phyloP scores from a whole-genome alignment of 35 echinoderm and acorn worm species.

The Patiria miniata region DNA sequence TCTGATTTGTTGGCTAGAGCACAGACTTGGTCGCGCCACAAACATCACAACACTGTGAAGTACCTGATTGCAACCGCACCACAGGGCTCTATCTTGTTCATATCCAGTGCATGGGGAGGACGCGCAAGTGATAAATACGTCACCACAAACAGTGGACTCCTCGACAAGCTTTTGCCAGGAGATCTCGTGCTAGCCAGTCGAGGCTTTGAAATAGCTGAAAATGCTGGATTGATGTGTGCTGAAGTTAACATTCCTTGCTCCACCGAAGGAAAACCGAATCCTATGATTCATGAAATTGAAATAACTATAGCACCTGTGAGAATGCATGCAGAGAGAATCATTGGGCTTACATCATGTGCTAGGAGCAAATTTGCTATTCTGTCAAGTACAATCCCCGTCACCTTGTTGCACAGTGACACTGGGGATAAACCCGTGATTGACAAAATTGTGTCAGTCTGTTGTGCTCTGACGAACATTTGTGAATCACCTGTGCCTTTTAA shows the following conservation, averaged over 20 bases:
- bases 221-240: neutral
- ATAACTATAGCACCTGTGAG: neutral
- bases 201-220: conserved; percentile 24
- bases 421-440: neutral
- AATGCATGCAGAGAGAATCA: conserved; percentile 26
- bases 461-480: conserved; percentile 26
- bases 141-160: neutral
- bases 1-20: neutral
- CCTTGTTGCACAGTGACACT: neutral
- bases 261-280: neutral
- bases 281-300: neutral
- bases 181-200: conserved; percentile 26
- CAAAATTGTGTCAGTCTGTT: conserved; percentile 31
- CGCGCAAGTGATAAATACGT: neutral
- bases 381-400: conserved; percentile 4
- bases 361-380: conserved; percentile 27
- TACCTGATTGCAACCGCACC: neutral
- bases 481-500: conserved; percentile 21
- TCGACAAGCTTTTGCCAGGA: neutral
- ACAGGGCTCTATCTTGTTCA: neutral
- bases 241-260: conserved; percentile 9
- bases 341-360: conserved; percentile 1
- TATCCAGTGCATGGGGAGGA: neutral
- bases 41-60: neutral
- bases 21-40: neutral